phyloP scores from a whole-genome alignment of 2,113 vertebrate genomes.

The Suricata suricatta region DNA sequence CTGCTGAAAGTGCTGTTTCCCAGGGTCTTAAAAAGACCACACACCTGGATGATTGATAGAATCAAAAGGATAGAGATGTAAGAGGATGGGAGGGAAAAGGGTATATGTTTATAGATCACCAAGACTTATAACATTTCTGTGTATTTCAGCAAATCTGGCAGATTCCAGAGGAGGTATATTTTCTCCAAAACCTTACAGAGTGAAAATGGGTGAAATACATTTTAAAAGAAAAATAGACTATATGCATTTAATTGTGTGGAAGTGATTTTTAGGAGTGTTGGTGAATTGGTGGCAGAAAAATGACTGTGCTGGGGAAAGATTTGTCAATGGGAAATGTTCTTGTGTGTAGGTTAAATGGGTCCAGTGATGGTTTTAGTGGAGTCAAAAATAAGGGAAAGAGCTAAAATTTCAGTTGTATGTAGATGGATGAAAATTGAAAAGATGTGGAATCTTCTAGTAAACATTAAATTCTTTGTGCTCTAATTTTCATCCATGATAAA shows the following conservation, averaged over 20 bases:
- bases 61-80: not conserved
- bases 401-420: not conserved
- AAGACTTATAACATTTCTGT: not conserved
- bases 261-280: not conserved
- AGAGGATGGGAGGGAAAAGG: not conserved
- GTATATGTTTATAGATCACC: not conserved
- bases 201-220: constrained; percentile 29
- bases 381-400: not conserved
- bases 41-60: not conserved
- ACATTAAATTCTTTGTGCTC: not conserved
- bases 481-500: not conserved
- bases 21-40: not conserved
- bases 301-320: not conserved
- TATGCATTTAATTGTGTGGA: not conserved
- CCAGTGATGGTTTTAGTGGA: not conserved
- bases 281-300: not conserved
- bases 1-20: constrained; percentile 13
- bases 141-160: constrained; percentile 38
- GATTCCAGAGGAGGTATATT: not conserved
- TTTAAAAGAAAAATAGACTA: not conserved
- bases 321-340: not conserved
- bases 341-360: not conserved
- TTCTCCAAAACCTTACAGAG: constrained; percentile 28
- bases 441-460: not conserved
- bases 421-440: not conserved